Base-by-base conservation (phyloP, 2,797 vertebrate species). In the Lates japonicus region DNA sequence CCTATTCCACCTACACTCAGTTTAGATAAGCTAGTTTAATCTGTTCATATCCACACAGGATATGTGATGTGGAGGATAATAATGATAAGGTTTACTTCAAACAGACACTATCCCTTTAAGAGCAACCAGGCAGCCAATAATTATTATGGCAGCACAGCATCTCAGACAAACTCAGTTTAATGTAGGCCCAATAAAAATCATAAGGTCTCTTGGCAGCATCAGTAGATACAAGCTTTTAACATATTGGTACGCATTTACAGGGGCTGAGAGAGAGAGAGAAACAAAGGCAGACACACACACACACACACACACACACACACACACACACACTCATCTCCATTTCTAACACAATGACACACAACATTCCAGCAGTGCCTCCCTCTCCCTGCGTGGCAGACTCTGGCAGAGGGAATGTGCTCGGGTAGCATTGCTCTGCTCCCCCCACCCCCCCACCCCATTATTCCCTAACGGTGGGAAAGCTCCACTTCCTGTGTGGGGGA, bases 401-500 rank as follows among this genome's bases (percentile, higher is more conserved):
- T 85, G 83, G 70, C 80, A 71, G 57, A 64, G 83, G 75, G 80
- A 92, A 90, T 89, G 89, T 90, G 88, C 83, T 86, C 74, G 59
- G 90, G 81, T 70, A 52, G 81, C 78, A 77, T 19, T 37, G 83
- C 78, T 78, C 73, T 29, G 59, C 72, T 85, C 41, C 6, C 69
- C 6, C 63, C 49, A 29, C 60, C 71, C 22, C 29, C 61, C 37
- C n/a, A n/a, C n/a, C n/a, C 68, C 79, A 39, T 88, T 85, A 86
- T 87, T 74, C 76, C 71, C 70, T 80, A 70, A 83, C 77, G 68
- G 84, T 94, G 87, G 89, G 90, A 90, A 90, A 72, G 31, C 19
- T 6, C 19, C 72, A 74, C 88, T 93, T 93, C 90, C 92, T 88
- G 89, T 91, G 13, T 35, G 37, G 92, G 92, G 90, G 87, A 87